Conservation (phyloP, 2,113 vertebrate species). For the Narcine bancroftii region DNA sequence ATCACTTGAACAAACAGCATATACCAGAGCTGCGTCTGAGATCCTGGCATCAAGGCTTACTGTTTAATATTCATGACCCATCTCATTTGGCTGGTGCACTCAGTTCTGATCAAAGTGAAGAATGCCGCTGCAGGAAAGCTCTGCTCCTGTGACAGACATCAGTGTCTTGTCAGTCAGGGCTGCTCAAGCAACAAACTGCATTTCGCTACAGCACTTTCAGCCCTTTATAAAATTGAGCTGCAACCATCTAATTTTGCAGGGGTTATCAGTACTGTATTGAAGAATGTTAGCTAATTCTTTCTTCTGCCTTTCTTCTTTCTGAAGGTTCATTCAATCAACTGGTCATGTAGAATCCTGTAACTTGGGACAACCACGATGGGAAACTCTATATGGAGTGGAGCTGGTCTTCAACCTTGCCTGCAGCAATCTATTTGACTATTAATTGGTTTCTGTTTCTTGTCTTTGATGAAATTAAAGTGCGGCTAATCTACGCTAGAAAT, state of each 20-base stretch:
- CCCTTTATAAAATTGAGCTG: background rate
- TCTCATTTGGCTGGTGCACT: slow-evolving; percentile 50
- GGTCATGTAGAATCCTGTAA: slow-evolving; percentile 83
- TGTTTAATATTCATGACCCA: slow-evolving; percentile 58
- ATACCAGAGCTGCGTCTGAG: slow-evolving; percentile 41
- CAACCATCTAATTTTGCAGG: background rate
- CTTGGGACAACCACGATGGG: slow-evolving; percentile 71
- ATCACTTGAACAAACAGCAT: slow-evolving; percentile 41
- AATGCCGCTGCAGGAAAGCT: slow-evolving; percentile 39
- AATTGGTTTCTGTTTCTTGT: slow-evolving; percentile 39
- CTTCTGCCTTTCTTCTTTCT: slow-evolving; percentile 42
- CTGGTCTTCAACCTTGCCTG: slow-evolving; percentile 81
- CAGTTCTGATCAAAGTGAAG: slow-evolving; percentile 46
- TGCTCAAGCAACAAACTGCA: slow-evolving; percentile 17
- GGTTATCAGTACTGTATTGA: background rate
- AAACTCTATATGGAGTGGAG: slow-evolving; percentile 77
- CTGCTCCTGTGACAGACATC: slow-evolving; percentile 41
- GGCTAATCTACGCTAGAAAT: slow-evolving; percentile 36
- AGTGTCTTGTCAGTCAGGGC: slow-evolving; percentile 12
- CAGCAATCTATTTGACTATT: slow-evolving; percentile 52
- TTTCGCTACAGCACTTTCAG: background rate
- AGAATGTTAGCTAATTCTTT: slow-evolving; percentile 9
- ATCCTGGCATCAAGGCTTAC: slow-evolving; percentile 42
- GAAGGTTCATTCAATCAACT: slow-evolving; percentile 72
- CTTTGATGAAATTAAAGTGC: slow-evolving; percentile 36